These are phyloP conservation scores for Mastacembelus armatus DNA, from an alignment of 2,797 vertebrate species.

Conservation along the genomic window DNA sequence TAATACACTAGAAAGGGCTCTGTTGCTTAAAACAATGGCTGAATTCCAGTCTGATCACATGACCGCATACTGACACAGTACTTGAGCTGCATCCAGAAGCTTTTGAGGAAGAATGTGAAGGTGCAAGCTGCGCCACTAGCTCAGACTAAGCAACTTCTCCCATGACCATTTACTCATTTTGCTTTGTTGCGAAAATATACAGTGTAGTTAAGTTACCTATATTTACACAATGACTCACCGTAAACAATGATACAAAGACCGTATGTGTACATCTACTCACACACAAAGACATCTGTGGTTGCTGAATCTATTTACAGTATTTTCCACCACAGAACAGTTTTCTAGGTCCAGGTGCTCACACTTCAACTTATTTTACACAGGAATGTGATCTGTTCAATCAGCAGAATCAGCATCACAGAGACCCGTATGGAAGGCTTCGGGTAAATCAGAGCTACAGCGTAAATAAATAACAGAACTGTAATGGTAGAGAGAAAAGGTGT, in stretches of 20 bases:
- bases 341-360: conserved; percentile 15
- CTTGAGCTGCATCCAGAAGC: conserved; percentile 68
- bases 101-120: conserved; percentile 69
- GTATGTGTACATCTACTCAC: neutral
- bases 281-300: conserved; percentile 17
- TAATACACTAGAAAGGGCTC: conserved; percentile 57
- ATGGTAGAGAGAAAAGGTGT: conserved; percentile 24
- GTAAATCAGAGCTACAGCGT: conserved; percentile 29
- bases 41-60: conserved; percentile 82
- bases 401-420: conserved; percentile 11
- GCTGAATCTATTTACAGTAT: conserved; percentile 13
- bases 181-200: neutral
- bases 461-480: conserved; percentile 58
- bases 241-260: conserved; percentile 8
- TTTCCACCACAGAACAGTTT: conserved; percentile 7
- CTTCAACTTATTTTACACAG: conserved; percentile 26
- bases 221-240: conserved; percentile 6
- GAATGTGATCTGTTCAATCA: conserved; percentile 25
- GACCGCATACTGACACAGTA: conserved; percentile 69
- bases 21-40: conserved; percentile 78
- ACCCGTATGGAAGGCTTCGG: neutral
- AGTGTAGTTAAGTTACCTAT: neutral
- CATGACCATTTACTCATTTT: conserved; percentile 11
- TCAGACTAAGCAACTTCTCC: conserved; percentile 33
- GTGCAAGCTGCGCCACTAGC: conserved; percentile 57